phyloP scores from a whole-genome alignment of 2,113 vertebrate genomes.

The Brachirus orientalis region DNA sequence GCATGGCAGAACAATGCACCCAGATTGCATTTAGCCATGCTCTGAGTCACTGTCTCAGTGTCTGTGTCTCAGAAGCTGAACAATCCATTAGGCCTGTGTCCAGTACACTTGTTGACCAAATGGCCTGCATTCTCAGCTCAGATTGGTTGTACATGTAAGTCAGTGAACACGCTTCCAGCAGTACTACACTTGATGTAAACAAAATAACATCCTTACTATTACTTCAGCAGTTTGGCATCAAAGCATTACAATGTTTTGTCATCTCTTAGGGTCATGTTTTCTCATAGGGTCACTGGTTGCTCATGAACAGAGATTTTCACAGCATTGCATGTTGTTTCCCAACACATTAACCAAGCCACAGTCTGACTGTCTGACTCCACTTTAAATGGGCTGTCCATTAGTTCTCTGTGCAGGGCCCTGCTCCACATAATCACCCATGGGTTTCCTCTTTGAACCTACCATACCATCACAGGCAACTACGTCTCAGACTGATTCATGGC shows the following conservation, averaged over 20 bases:
- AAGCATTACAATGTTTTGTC: constrained; percentile 1
- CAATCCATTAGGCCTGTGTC: constrained; percentile 28
- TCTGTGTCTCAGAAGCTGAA: constrained; percentile 28
- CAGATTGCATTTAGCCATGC: constrained; percentile 25
- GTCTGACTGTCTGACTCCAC: constrained; percentile 20
- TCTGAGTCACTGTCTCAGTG: constrained; percentile 22
- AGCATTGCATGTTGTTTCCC: constrained; percentile 6
- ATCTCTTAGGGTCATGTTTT: constrained; percentile 9
- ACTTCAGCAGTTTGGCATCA: constrained; percentile 34
- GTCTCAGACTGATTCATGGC: constrained; percentile 36
- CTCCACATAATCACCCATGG: constrained; percentile 70
- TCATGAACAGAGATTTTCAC: constrained; percentile 34
- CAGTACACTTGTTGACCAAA: constrained; percentile 13
- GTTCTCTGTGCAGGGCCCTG: constrained; percentile 54
- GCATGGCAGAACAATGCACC: constrained; percentile 7
- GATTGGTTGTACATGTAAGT: constrained; percentile 17
- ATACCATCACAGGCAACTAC: constrained; percentile 24
- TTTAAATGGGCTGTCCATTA: constrained; percentile 53
- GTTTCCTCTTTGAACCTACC: constrained; percentile 66
- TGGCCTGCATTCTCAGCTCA: not conserved
- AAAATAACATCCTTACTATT: constrained; percentile 3
- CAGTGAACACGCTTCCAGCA: not conserved
- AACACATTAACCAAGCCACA: constrained; percentile 45
- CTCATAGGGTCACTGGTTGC: not conserved
- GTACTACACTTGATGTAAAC: constrained; percentile 3